Conservation (phyloP, 2,113 vertebrate genomes). For the Crocuta crocuta region DNA sequence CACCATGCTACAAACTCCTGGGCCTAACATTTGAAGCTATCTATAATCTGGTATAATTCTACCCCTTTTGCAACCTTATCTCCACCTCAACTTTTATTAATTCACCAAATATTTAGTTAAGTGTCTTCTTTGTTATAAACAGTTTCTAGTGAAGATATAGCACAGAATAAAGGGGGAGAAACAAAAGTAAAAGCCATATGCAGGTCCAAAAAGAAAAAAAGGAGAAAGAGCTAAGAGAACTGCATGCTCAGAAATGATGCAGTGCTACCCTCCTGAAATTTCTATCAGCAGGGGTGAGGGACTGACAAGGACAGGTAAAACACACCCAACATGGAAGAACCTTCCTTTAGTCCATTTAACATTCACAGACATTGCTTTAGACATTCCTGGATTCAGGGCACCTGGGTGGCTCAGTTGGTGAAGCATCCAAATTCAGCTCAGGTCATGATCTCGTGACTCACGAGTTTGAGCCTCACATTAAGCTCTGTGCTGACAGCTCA, state of each 20-base stretch:
- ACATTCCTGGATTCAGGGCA: neutral
- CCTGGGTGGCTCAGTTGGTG: too few relatives aligned
- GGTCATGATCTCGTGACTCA: too few relatives aligned
- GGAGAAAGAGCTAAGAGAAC: neutral
- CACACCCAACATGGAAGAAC: neutral
- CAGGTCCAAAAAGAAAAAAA: neutral
- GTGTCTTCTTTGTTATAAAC: slow-evolving; percentile 16
- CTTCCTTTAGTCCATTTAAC: slow-evolving; percentile 9
- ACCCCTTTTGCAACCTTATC: neutral
- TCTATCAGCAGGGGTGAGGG: neutral
- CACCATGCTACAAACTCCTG: neutral
- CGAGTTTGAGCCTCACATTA: too few relatives aligned
- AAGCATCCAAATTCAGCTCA: too few relatives aligned
- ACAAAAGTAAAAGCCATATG: slow-evolving; percentile 20
- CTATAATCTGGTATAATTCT: slow-evolving; percentile 17
- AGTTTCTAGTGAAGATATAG: neutral
- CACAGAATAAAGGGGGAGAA: neutral
- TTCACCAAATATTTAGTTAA: slow-evolving; percentile 42
- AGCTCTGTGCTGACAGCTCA: too few relatives aligned
- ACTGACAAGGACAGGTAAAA: neutral
- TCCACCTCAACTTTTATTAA: slow-evolving; percentile 10
- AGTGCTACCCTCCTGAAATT: neutral
- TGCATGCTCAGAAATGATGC: neutral
- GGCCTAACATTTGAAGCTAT: neutral
- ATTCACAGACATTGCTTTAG: slow-evolving; percentile 43